Evolutionary conservation across 2,888 invertebrate genomes (phyloP).

Genomic region (Meteorus colon): DNA sequence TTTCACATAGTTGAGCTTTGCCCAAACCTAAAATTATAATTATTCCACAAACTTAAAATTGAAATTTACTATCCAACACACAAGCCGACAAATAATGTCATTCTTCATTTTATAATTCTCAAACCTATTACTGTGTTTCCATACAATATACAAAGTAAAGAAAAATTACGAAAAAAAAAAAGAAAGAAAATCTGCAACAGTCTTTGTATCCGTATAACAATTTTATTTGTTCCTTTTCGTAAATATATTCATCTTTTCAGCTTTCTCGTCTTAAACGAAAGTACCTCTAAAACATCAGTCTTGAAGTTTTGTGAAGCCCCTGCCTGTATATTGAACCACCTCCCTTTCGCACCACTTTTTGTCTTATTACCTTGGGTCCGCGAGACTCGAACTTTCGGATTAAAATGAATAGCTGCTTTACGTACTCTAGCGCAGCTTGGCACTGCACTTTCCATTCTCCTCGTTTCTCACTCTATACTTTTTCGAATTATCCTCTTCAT

Average conservation of each 20-base stretch:
- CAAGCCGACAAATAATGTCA: neutral
- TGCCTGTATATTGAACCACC: neutral
- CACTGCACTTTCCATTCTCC: conserved; percentile 31
- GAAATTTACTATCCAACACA: neutral
- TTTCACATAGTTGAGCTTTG: neutral
- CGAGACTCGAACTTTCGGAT: conserved; percentile 63
- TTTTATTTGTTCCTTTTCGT: neutral
- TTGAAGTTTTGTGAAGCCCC: conserved; percentile 51
- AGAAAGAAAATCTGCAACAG: neutral
- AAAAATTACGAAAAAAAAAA: neutral
- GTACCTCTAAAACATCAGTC: conserved; percentile 52
- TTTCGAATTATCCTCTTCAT: neutral
- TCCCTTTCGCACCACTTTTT: conserved; percentile 26
- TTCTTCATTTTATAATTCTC: neutral
- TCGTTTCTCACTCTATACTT: conserved; percentile 25
- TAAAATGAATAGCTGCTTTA: conserved; percentile 61
- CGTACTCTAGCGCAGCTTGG: conserved; percentile 31
- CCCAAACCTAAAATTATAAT: neutral
- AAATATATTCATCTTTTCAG: neutral
- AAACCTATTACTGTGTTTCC: neutral
- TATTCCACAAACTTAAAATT: neutral
- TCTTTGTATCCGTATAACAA: neutral
- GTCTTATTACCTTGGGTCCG: conserved; percentile 45
- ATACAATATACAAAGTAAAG: neutral
- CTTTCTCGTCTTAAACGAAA: conserved; percentile 30